Conservation (phyloP, 1,140 invertebrate genomes). For the Brachionus koreanus region DNA sequence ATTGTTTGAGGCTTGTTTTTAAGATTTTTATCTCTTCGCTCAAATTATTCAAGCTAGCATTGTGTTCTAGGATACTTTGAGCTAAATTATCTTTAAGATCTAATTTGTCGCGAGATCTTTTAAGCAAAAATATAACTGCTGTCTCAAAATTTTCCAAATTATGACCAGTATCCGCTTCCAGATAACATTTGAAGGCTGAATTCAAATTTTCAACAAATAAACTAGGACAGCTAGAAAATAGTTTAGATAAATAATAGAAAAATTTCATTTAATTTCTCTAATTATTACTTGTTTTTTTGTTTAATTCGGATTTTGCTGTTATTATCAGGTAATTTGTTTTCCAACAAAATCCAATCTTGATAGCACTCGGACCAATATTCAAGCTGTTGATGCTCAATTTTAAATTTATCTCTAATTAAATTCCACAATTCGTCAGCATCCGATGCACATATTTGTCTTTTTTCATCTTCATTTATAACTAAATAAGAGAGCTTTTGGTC, state of each 20-base stretch:
- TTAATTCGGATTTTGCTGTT: background rate
- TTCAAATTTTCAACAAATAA: constrained; percentile 15
- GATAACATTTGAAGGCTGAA: background rate
- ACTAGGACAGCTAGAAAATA: background rate
- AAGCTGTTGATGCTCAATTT: background rate
- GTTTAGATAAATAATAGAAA: background rate
- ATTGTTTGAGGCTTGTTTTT: constrained; percentile 13
- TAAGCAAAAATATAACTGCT: constrained; percentile 1
- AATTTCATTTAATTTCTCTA: background rate
- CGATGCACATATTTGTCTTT: background rate
- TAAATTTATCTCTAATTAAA: background rate
- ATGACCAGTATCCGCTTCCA: background rate
- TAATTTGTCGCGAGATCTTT: background rate
- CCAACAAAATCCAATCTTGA: constrained; percentile 5
- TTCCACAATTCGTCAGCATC: background rate
- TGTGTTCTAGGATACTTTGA: background rate
- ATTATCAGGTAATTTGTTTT: background rate
- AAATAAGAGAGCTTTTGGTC: background rate
- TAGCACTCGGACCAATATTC: constrained; percentile 13
- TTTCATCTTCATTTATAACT: background rate
- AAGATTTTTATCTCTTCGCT: constrained; percentile 12
- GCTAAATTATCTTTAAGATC: background rate
- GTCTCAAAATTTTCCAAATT: constrained; percentile 31
- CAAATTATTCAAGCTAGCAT: background rate
- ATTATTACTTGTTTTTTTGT: background rate